These are phyloP conservation scores for Rhynchophorus ferrugineus DNA, from an alignment of 1,140 invertebrate species.

Conservation along the genomic window DNA sequence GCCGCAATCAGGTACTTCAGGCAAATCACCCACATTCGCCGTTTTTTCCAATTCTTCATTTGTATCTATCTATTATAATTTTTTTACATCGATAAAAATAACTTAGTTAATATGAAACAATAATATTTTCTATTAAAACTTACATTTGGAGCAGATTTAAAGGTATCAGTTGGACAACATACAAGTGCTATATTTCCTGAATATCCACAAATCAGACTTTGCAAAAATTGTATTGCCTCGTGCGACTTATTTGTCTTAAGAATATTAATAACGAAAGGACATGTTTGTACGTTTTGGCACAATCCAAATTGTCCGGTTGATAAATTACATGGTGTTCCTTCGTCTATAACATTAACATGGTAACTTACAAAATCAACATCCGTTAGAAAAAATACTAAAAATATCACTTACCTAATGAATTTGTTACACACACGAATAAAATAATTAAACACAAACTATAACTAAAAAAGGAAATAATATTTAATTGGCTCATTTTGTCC, in stretches of 20 bases:
- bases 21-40: too few relatives aligned
- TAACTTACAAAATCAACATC: background rate
- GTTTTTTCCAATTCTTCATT: too few relatives aligned
- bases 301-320: background rate
- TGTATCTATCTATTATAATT: too few relatives aligned
- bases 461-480: too few relatives aligned
- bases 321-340: background rate
- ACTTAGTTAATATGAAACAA: too few relatives aligned
- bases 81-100: too few relatives aligned
- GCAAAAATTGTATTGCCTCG: background rate
- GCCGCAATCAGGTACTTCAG: conserved; percentile 41
- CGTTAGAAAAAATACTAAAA: background rate
- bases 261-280: background rate
- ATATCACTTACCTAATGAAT: background rate
- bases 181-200: background rate
- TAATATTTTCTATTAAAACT: too few relatives aligned
- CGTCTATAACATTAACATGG: background rate
- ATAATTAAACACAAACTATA: too few relatives aligned
- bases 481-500: too few relatives aligned
- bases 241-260: background rate
- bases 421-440: too few relatives aligned
- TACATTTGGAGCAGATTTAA: conserved; percentile 8
- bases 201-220: background rate
- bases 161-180: background rate
- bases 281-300: background rate